Evolutionary conservation across 2,797 vertebrate genomes (phyloP).

Genomic region (Enteromius unitaeniatus): DNA sequence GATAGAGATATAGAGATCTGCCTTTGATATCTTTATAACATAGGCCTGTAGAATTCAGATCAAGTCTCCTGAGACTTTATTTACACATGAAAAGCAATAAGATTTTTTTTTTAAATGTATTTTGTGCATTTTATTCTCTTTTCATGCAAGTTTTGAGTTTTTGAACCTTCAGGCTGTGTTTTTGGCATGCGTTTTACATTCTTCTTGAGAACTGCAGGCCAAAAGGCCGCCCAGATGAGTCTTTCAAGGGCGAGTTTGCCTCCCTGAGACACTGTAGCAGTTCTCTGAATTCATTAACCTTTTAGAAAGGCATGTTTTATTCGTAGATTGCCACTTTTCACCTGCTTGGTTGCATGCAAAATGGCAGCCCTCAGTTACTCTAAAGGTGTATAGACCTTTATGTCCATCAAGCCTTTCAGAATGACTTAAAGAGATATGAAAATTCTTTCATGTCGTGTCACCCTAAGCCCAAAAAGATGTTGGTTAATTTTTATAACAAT

Average conservation of each 20-base stretch:
- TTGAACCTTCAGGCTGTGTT: background rate
- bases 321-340: conserved; percentile 23
- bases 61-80: background rate
- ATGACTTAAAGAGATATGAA: background rate
- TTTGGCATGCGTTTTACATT: conserved; percentile 1
- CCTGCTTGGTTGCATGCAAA: background rate
- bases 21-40: too few relatives aligned
- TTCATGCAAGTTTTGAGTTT: background rate
- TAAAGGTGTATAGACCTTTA: background rate
- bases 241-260: conserved; percentile 5
- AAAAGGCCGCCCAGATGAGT: background rate
- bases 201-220: conserved; percentile 1
- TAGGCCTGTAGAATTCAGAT: background rate
- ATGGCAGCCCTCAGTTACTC: background rate
- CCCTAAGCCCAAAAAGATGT: background rate
- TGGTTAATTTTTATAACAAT: background rate
- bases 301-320: conserved; percentile 41
- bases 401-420: background rate
- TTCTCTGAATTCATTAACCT: conserved; percentile 48
- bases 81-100: background rate
- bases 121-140: background rate
- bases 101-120: background rate
- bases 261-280: background rate
- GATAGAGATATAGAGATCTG: too few relatives aligned
- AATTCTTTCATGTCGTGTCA: background rate